These are phyloP conservation scores for Odontesthes bonariensis DNA, from an alignment of 2,113 vertebrate species.

Conservation along the genomic window DNA sequence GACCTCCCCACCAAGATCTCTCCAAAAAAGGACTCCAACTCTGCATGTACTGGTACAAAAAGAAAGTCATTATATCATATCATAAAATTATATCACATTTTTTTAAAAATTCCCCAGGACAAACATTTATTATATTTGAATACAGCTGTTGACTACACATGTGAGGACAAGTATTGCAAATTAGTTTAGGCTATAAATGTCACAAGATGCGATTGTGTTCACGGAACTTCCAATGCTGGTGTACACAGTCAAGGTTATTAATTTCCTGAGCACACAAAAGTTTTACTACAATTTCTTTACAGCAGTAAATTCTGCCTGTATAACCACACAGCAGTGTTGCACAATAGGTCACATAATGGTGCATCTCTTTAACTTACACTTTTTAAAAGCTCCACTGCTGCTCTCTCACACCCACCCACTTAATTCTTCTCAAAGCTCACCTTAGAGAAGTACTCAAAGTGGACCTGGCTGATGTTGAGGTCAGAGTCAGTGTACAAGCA, in stretches of 20 bases:
- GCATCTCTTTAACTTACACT: not conserved
- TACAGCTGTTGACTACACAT: not conserved
- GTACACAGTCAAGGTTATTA: not conserved
- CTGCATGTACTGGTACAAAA: constrained; percentile 53
- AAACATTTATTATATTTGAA: not conserved
- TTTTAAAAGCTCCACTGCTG: not conserved
- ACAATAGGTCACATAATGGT: too few relatives aligned
- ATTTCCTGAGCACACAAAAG: too few relatives aligned
- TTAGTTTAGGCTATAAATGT: not conserved
- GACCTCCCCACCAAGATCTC: constrained; percentile 20
- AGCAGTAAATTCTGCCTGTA: not conserved
- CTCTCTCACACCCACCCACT: not conserved
- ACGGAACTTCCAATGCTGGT: not conserved
- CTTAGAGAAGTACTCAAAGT: constrained; percentile 74
- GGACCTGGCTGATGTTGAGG: constrained; percentile 76
- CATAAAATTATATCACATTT: too few relatives aligned
- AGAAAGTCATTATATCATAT: not conserved
- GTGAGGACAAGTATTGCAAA: not conserved
- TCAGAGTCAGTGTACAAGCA: constrained; percentile 71
- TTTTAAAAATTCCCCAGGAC: not conserved
- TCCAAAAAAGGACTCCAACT: constrained; percentile 50
- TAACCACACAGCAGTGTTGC: not conserved
- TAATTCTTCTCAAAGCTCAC: constrained; percentile 51
- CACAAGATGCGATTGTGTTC: not conserved
- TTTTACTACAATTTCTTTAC: not conserved